Percentiles rank a stretch among this genome's conserved stretches.
phyloP scores from a whole-genome alignment of 2,113 vertebrate species.

The Manacus vitellinus region DNA sequence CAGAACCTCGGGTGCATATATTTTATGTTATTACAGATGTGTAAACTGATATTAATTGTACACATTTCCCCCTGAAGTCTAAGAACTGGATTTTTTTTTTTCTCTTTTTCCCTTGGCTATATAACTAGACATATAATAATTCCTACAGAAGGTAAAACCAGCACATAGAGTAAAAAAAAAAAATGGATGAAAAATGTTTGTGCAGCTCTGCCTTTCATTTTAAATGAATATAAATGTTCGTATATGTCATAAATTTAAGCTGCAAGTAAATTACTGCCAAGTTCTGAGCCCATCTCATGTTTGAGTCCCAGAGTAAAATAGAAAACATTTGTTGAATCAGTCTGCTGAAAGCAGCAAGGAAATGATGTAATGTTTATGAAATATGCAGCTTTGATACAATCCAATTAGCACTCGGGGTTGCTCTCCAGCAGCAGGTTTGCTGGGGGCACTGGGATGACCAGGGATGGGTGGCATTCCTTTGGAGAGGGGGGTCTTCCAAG shows the following conservation, averaged over 20 bases:
- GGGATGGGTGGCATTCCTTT: not conserved
- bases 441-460: not conserved
- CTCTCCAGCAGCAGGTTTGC: constrained; percentile 25
- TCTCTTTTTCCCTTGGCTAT: constrained; percentile 34
- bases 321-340: constrained; percentile 67
- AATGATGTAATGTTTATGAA: constrained; percentile 66
- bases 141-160: constrained; percentile 49
- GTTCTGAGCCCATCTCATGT: constrained; percentile 47
- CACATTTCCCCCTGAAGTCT: constrained; percentile 15
- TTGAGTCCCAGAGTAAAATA: constrained; percentile 65
- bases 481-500: not conserved
- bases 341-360: constrained; percentile 59
- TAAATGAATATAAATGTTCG: constrained; percentile 77
- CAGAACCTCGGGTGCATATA: constrained; percentile 25
- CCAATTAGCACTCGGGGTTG: constrained; percentile 37
- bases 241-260: constrained; percentile 70
- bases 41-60: constrained; percentile 60
- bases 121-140: constrained; percentile 54
- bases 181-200: constrained; percentile 62
- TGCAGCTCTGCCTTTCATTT: constrained; percentile 63
- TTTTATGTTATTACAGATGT: constrained; percentile 44
- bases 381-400: constrained; percentile 66
- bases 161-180: not conserved
- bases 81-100: not conserved
- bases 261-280: constrained; percentile 69